phyloP scores from a whole-genome alignment of 2,113 vertebrate species.

The Mormyrus lacerda region DNA sequence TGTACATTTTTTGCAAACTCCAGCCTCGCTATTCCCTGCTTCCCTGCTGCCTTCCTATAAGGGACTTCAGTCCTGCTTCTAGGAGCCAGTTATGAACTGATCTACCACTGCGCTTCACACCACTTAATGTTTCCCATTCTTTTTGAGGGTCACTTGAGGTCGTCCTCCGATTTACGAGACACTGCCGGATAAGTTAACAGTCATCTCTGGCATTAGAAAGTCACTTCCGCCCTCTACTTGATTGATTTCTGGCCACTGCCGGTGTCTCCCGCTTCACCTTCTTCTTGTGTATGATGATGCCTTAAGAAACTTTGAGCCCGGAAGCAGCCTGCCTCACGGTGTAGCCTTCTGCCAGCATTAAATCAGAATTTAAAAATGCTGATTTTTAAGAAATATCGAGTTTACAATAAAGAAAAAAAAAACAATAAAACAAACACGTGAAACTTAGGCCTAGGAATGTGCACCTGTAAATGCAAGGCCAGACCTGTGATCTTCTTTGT shows the following conservation, averaged over 20 bases:
- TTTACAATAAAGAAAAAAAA: no score
- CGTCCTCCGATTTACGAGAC: neutral
- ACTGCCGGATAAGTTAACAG: neutral
- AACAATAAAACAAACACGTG: neutral
- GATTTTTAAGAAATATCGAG: neutral
- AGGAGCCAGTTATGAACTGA: neutral
- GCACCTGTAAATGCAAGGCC: neutral
- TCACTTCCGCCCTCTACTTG: neutral
- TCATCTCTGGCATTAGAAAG: neutral
- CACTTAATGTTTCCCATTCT: neutral
- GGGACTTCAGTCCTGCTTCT: neutral
- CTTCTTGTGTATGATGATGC: neutral
- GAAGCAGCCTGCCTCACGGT: neutral
- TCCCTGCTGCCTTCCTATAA: neutral
- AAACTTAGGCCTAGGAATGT: neutral
- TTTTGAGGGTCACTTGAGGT: neutral
- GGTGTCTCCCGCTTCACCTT: neutral
- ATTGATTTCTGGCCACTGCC: neutral
- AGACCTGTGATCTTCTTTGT: neutral
- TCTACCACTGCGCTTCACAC: neutral
- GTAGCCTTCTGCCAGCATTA: neutral
- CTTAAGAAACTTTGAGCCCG: neutral
- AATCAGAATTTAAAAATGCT: neutral
- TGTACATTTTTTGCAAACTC: neutral
- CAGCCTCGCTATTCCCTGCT: neutral